Evolutionary conservation across 2,888 invertebrate species (phyloP), one percentile per base, ranked within the genome.

Genomic region (Cepaea hortensis): DNA sequence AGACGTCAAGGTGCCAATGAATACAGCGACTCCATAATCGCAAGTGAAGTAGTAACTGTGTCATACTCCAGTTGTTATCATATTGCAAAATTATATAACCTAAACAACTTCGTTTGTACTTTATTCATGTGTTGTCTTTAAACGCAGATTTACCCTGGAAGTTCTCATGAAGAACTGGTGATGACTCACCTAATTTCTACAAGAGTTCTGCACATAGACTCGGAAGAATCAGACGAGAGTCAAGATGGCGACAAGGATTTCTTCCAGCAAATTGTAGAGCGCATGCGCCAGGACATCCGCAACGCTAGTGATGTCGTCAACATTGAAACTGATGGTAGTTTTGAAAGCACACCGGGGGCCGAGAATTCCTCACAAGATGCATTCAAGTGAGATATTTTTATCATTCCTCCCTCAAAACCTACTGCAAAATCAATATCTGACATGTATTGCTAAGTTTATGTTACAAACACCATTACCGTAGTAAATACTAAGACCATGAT

Each of bases 211-310:
- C 61, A 35, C 9, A 65, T 48, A 15, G 65, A 50, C 48, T 65
- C 50, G 6, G 65, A 62, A n/a, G 65, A 62, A 20, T 62, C 83
- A 7, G 75, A 61, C n/a, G 75, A 62, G 6, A 75, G 62, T 75
- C 83, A 79, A 79, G 85, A 85, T 68, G 79, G 79, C 23, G 80
- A 55, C 6, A 50, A 85, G 9, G 85, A 85, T 13, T 85, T 79
- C 23, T 85, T 85, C 35, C 55, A 70, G 13, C 18, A 50, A 9
- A 85, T 85, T 23, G 85, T 85, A 9, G 85, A 85, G 70, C 85
- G 85, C 77, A 77, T 85, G 85, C 85, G 85, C 15, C 72, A 50
- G 55, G 85, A 85, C 48, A 85, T 85, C 3, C 35, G 50, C 46
- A 3, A n/a, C 11, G 50, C 82, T 5, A 48, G 11, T 35, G 13